Evolutionary conservation across 2,113 vertebrate species (phyloP).

Genomic region (Phalacrocorax brasilianus): DNA sequence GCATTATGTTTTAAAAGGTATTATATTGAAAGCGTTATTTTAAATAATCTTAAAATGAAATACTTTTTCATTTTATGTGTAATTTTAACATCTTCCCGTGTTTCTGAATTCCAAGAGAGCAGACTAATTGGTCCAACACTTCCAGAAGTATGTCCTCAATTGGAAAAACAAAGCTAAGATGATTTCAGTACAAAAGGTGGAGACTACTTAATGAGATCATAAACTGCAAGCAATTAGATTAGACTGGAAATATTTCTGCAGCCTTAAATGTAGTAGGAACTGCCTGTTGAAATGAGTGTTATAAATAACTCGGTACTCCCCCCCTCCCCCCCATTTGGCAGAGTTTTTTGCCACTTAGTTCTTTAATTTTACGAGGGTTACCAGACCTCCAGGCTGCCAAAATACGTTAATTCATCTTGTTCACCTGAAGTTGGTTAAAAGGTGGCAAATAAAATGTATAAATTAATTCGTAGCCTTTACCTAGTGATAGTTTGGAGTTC

Average conservation of each 20-base stretch:
- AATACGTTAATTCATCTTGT: background rate
- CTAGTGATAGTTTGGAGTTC: background rate
- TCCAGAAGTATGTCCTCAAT: background rate
- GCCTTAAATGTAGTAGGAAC: background rate
- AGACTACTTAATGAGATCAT: background rate
- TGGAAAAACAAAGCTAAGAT: background rate
- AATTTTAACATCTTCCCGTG: too few species aligned
- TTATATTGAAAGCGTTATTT: background rate
- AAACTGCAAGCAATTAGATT: background rate
- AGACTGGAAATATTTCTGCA: background rate
- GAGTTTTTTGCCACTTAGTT: background rate
- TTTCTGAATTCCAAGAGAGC: background rate
- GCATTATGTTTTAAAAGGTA: background rate
- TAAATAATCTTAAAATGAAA: background rate
- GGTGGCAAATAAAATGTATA: background rate
- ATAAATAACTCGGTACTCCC: accelerated
- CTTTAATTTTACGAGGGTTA: background rate
- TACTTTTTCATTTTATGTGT: too few species aligned
- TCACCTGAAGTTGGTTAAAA: background rate
- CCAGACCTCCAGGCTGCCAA: background rate
- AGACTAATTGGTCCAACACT: background rate
- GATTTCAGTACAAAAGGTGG: background rate
- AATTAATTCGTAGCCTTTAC: background rate
- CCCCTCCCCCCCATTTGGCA: too few species aligned
- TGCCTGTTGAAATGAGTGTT: background rate